These are phyloP conservation scores for Cettia cetti DNA, from an alignment of 2,113 vertebrate species.

Conservation along the genomic window DNA sequence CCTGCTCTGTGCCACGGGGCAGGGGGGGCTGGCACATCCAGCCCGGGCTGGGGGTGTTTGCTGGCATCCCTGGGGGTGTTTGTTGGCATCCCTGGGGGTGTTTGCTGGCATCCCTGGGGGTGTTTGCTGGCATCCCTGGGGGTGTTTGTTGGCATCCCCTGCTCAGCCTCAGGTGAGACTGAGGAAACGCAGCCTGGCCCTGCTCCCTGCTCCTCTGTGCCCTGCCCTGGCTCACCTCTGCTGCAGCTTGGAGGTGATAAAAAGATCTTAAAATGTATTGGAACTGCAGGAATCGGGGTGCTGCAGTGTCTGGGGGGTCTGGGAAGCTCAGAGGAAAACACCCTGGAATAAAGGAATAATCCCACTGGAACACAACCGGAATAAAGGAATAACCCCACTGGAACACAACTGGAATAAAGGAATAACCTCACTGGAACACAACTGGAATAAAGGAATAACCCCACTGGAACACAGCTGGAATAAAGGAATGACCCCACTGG, in stretches of 20 bases:
- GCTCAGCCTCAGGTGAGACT: not conserved
- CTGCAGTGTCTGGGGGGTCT: not conserved
- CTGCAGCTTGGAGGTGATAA: not conserved
- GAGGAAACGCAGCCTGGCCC: not conserved
- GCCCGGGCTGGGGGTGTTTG: not conserved
- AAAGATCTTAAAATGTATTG: not conserved
- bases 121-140: too few species aligned
- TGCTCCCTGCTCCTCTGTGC: not conserved
- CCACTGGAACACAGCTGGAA: too few species aligned
- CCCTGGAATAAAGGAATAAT: not conserved
- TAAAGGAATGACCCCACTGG: too few species aligned
- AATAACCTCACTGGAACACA: too few species aligned
- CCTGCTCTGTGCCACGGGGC: not conserved
- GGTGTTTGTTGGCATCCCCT: too few species aligned
- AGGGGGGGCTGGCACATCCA: not conserved
- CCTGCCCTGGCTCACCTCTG: not conserved
- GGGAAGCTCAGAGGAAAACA: too few species aligned
- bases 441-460: too few species aligned
- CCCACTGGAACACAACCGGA: not conserved
- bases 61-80: not conserved
- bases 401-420: too few species aligned
- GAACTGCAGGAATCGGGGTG: not conserved
- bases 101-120: too few species aligned
- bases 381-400: not conserved
- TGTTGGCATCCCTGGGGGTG: too few species aligned